phyloP scores from a whole-genome alignment of 2,797 vertebrate species.

The Neopelma chrysocephalum region DNA sequence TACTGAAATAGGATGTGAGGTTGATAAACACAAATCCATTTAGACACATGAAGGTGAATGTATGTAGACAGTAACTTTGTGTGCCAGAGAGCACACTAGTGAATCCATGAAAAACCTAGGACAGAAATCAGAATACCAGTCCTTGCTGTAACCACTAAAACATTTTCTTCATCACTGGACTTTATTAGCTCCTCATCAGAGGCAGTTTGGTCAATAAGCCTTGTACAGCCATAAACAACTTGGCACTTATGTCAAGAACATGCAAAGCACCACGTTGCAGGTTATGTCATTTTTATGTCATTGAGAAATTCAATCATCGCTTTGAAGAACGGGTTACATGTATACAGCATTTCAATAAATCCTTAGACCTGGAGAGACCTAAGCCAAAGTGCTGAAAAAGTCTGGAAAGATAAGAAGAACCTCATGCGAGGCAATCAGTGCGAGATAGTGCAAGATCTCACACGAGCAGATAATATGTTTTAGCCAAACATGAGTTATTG shows the following conservation, averaged over 20 bases:
- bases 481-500: not conserved
- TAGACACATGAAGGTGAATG: rapidly evolving
- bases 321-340: not conserved
- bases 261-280: not conserved
- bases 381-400: not conserved
- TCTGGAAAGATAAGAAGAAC: not conserved
- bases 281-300: not conserved
- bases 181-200: not conserved
- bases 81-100: not conserved
- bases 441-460: not conserved
- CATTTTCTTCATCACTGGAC: not conserved
- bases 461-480: not conserved
- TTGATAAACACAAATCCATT: not conserved
- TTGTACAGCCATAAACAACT: not conserved
- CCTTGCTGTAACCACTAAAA: not conserved
- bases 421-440: rapidly evolving
- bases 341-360: not conserved
- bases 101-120: not conserved
- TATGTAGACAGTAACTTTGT: not conserved
- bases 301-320: not conserved
- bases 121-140: not conserved
- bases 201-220: not conserved
- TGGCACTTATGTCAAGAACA: not conserved
- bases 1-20: not conserved
- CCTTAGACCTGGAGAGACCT: not conserved